Base-by-base conservation (phyloP, 92 coral and sea anemone genomes). In the Zoanthus sociatus region DNA sequence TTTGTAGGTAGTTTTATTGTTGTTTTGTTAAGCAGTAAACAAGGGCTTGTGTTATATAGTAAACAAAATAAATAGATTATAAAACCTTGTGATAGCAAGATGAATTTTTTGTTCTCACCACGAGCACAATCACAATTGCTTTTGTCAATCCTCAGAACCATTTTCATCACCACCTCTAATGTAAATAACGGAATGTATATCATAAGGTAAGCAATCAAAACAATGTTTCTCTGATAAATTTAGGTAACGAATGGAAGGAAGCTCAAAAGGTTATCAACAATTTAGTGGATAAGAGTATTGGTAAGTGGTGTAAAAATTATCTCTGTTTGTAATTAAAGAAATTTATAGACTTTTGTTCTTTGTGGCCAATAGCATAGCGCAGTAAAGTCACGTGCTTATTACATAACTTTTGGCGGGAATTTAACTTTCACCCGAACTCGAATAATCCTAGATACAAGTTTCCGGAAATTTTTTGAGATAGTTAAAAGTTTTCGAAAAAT, bases 181-280 rank as follows among this genome's bases (percentile, higher is more conserved):
- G 9, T 48, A 26, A 26, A 7, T 50, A 50, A 50, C 55, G 0
- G 12, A 7, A 50, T 50, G 73, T 13, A 3, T 69, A 11, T 63
- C 69, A 69, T 9, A 31, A 2, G 14, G 46, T 69, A 44, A 31
- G 10, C 17, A 47, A 11, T 5, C 42, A 50, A 51, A 47, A 48
- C 17, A 17, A n/a, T 2, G 10, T 45, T 45, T 63, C 9, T 2
- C 33, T n/a, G 3, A 53, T 50, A n/a, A 11, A 61, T 68, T 17
- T 78, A 97, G 99, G 91, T 73, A 88, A 88, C 69, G 98, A 97
- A 75, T 97, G 99, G 99, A 92, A 91, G 16, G 91, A 90, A 88
- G 99, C 99, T 11, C 99, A 97, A 79, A 86, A 79, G 45, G 95
- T 95, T 77, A 97, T 97, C 78, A 97, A 97, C 82, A 95, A 95